Evolutionary conservation across 2,888 invertebrate species (phyloP), one percentile per base, ranked within the genome.

Genomic region (Rugalucina vietnamica): DNA sequence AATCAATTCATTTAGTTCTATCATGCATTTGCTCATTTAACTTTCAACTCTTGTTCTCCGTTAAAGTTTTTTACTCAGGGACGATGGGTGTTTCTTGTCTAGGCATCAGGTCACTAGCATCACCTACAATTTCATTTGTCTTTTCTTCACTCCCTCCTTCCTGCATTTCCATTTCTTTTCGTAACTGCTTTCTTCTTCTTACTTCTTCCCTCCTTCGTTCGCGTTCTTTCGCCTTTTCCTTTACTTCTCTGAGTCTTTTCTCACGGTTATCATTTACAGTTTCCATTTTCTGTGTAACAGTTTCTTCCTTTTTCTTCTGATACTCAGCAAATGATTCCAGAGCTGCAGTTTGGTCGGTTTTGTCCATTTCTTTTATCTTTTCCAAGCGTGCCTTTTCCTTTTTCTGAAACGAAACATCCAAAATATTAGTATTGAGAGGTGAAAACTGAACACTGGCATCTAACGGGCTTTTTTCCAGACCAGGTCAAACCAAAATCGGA

Each of bases 351-450:
- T 92, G 88, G 76, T 93, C 92, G 27, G 90, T 88, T 71, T 91
- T 93, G 75, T 93, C 91, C 76, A 92, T 82, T 8, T 91, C 90
- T 78, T 91, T 91, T 27, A 94, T 92, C 82, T 91, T 93, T 54
- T 91, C 92, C 37, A 94, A 79, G n/a, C 90, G 85, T 34, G 93
- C 91, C 65, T 92, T 88, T 81, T 94, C 94, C 60, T 91, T 90
- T 82, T 89, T 89, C 93, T 93, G 86, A 14, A 89, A 88, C 39
- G 21, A 12, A 50, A 71, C 10, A n/a, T 8, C n/a, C 54, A 54
- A 4, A 54, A 10, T n/a, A n/a, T n/a, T n/a, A n/a, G n/a, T n/a
- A n/a, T n/a, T n/a, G n/a, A n/a, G n/a, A n/a, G n/a, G n/a, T n/a
- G n/a, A n/a, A n/a, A n/a, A n/a, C n/a, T n/a, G n/a, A n/a, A n/a